These are phyloP conservation scores for Triplophysa rosa DNA, from an alignment of 2,113 vertebrate genomes.

Conservation along the genomic window DNA sequence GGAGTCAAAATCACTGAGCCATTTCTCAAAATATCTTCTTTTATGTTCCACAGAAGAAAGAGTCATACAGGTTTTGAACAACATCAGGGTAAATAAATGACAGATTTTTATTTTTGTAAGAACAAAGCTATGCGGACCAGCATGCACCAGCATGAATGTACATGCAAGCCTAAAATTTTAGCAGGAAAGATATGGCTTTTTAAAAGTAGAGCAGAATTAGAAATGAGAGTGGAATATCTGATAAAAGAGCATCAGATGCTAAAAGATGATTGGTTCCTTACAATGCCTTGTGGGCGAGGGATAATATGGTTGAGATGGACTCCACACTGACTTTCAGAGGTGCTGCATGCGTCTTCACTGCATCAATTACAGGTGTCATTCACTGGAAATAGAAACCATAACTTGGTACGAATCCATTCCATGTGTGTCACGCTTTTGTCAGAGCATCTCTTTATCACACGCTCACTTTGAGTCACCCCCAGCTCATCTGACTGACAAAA, in stretches of 20 bases:
- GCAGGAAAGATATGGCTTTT: not conserved
- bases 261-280: slow-evolving; percentile 29
- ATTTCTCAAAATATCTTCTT: no score
- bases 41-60: no score
- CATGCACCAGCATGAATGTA: no score
- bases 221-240: slow-evolving; percentile 12
- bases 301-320: slow-evolving; percentile 29
- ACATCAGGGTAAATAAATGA: no score
- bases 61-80: no score
- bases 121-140: no score
- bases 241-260: not conserved
- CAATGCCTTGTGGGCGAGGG: slow-evolving; percentile 31
- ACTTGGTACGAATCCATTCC: slow-evolving; percentile 21
- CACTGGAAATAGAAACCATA: slow-evolving; percentile 37
- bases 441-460: slow-evolving; percentile 45
- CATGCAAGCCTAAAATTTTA: no score
- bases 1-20: no score
- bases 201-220: slow-evolving; percentile 15
- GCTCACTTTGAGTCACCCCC: slow-evolving; percentile 27
- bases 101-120: no score
- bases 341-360: slow-evolving; percentile 15
- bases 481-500: slow-evolving; percentile 27
- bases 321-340: slow-evolving; percentile 1
- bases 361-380: slow-evolving; percentile 44
- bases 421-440: slow-evolving; percentile 38